Percentiles rank a stretch among this genome's conserved stretches.
Conservation (phyloP, 2,888 invertebrate genomes). For the Drosophila quinaria region DNA sequence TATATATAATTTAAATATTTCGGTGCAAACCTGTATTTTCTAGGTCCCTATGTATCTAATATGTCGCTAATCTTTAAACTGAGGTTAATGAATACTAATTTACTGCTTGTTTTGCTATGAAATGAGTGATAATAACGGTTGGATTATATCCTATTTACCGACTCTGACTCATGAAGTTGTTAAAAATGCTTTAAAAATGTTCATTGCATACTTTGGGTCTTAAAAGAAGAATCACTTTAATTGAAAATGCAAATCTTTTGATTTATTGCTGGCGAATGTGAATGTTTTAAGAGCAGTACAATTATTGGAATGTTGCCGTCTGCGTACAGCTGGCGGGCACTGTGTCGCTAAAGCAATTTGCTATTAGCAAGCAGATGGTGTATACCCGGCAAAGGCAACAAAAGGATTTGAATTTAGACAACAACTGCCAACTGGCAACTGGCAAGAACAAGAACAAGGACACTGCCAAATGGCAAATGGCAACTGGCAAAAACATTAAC, state of each 20-base stretch:
- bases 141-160: neutral
- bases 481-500: slow-evolving; percentile 51
- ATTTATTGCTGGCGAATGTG: slow-evolving; percentile 18
- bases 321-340: slow-evolving; percentile 43
- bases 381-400: slow-evolving; percentile 28
- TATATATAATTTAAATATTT: too few relatives aligned
- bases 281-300: slow-evolving; percentile 15
- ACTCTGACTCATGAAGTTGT: neutral
- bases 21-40: too few relatives aligned
- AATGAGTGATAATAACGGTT: neutral
- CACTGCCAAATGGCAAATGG: slow-evolving; percentile 22
- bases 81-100: neutral
- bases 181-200: neutral
- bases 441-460: slow-evolving; percentile 5
- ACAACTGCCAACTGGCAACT: slow-evolving; percentile 28
- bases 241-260: slow-evolving; percentile 26
- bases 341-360: slow-evolving; percentile 56
- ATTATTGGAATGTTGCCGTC: slow-evolving; percentile 18
- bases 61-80: neutral
- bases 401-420: slow-evolving; percentile 25
- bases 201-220: neutral
- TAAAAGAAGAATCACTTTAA: slow-evolving; percentile 1
- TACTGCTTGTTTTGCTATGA: neutral
- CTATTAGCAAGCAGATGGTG: slow-evolving; percentile 42
- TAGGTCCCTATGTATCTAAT: too few relatives aligned